Base-by-base conservation (phyloP, 2,113 vertebrate species). In the Prolemur simus region DNA sequence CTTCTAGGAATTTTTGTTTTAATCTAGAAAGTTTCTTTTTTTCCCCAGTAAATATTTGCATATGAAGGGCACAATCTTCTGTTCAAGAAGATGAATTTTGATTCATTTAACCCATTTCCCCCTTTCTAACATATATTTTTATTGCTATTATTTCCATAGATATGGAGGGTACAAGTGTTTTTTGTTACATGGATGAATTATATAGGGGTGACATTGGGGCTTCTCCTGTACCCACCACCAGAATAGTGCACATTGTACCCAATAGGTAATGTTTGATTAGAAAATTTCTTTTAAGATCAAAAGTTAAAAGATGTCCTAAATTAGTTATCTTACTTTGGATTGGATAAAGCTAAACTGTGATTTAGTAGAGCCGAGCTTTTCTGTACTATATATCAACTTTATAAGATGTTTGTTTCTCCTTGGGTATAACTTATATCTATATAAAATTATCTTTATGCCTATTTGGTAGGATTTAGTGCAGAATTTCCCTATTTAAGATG, bases 231-330 rank as follows among this genome's bases (percentile, higher is more conserved):
- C 27, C 25, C 27, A 29, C 27, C 60, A 63, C 27, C 11, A 63
- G 60, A 29, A 63, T 63, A 29, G 60, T 63, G 60, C 12, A 63
- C 27, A 29, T 63, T 63, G 60, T 63, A 5, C 60, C 4, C 25
- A 63, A 25, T 27, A 60, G 25, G 60, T 13, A 29, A 63, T 13
- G 60, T 63, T 63, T 63, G 60, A 63, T 63, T 91, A 37, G 23
- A 81, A 78, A 71, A 45, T 84, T 60, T 56, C 27, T 77, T 88
- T 56, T 73, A 68, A 80, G n/a, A 66, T 85, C 66, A 64, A 3
- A 83, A 42, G 18, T 81, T 66, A 58, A 66, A 66, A 73, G 6
- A 0, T 58, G 11, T 78, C 14, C 12, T 78, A 63, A 71, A 84
- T 87, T 87, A 68, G 21, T 39, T 83, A 7, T 81, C 20, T 81